Percentiles rank a stretch among this genome's conserved stretches.
phyloP scores from a whole-genome alignment of 1,140 invertebrate genomes.

The Eufriesea mexicana region DNA sequence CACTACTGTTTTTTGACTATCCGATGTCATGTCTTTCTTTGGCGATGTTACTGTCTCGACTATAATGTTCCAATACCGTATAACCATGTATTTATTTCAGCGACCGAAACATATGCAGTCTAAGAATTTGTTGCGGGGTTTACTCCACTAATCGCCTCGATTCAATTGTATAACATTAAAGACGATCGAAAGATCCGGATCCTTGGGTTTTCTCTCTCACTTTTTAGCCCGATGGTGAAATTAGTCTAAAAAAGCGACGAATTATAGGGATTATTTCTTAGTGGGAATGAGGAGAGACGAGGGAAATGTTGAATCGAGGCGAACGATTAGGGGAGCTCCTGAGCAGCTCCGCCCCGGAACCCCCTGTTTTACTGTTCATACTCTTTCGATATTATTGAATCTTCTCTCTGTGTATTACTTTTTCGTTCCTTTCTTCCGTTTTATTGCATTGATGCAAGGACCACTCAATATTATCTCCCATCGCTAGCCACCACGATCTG shows the following conservation, averaged over 20 bases:
- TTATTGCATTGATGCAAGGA: constrained; percentile 81
- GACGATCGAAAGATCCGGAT: too few relatives aligned
- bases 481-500: constrained; percentile 80
- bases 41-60: constrained; percentile 39
- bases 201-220: too few relatives aligned
- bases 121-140: constrained; percentile 42
- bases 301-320: constrained; percentile 15
- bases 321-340: constrained; percentile 23
- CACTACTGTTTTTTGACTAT: constrained; percentile 17
- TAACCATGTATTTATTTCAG: constrained; percentile 67
- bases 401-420: constrained; percentile 72
- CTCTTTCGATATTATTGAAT: constrained; percentile 67
- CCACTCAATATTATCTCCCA: constrained; percentile 82
- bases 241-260: too few relatives aligned
- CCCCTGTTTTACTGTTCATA: constrained; percentile 64
- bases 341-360: constrained; percentile 13
- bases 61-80: constrained; percentile 28
- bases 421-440: constrained; percentile 55
- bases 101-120: constrained; percentile 32
- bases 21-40: constrained; percentile 39
- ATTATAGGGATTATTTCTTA: background rate
- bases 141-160: constrained; percentile 18
- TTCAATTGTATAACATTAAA: constrained; percentile 26
- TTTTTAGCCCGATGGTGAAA: too few relatives aligned
- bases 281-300: too few relatives aligned